phyloP scores from a whole-genome alignment of 2,113 vertebrate species.

The Antidorcas marsupialis region DNA sequence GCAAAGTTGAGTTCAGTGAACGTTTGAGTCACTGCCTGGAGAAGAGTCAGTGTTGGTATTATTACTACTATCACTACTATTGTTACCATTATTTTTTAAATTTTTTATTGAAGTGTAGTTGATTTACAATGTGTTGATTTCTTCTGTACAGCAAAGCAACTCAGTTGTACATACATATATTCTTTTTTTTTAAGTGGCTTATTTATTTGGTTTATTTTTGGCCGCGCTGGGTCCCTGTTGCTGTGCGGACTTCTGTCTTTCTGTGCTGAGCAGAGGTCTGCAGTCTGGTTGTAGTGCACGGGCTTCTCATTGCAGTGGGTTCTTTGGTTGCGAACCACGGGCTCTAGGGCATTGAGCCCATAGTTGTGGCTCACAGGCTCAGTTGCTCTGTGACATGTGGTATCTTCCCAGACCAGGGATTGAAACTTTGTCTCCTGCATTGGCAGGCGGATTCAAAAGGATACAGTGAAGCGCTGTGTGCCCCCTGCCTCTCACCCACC shows the following conservation, averaged over 20 bases:
- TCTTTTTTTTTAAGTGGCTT: background rate
- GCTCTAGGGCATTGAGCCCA: background rate
- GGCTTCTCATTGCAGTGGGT: background rate
- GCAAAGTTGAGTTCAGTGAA: background rate
- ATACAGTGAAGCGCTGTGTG: accelerated
- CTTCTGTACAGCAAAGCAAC: background rate
- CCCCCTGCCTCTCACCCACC: background rate
- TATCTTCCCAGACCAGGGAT: background rate
- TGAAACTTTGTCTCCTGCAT: background rate
- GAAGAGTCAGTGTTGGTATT: background rate
- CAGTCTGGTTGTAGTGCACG: background rate
- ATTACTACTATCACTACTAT: accelerated
- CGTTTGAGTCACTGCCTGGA: background rate
- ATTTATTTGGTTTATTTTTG: background rate
- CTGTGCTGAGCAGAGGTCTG: background rate
- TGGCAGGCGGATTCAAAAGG: background rate
- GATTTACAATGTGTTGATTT: background rate
- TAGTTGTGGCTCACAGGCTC: background rate
- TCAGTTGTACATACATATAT: background rate
- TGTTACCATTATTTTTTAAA: background rate
- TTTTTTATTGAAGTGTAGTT: background rate
- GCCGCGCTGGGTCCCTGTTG: background rate
- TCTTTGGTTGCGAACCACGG: background rate
- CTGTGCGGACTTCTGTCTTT: background rate
- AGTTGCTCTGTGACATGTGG: background rate